Conservation (phyloP, 2,888 invertebrate species). For the Euzophera pinguis region DNA sequence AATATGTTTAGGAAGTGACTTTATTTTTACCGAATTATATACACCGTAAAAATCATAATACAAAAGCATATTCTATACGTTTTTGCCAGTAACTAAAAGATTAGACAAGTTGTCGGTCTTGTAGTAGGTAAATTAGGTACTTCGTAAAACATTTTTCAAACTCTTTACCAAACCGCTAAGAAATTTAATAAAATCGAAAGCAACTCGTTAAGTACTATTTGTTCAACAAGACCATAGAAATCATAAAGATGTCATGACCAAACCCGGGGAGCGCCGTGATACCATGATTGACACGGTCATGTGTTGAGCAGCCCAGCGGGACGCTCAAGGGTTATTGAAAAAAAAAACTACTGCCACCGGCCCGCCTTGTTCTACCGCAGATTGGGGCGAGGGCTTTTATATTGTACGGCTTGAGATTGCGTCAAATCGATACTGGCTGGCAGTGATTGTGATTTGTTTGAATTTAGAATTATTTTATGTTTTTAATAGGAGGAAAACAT, state of each 20-base stretch:
- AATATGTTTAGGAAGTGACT: too few relatives aligned
- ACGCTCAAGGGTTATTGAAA: constrained; percentile 64
- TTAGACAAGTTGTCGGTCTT: too few relatives aligned
- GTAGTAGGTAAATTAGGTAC: too few relatives aligned
- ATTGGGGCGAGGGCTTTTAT: constrained; percentile 15
- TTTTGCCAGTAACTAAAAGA: too few relatives aligned
- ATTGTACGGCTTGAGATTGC: constrained; percentile 2
- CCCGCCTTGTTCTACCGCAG: constrained; percentile 64
- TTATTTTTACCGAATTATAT: too few relatives aligned
- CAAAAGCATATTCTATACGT: too few relatives aligned
- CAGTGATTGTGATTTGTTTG: constrained; percentile 1
- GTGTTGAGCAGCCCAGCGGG: constrained; percentile 66
- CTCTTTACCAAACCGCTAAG: background rate
- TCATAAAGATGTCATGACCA: constrained; percentile 40
- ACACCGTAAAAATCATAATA: too few relatives aligned
- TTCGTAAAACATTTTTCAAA: too few relatives aligned
- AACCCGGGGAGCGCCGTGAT: constrained; percentile 37
- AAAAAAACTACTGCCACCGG: constrained; percentile 46
- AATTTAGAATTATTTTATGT: constrained; percentile 21
- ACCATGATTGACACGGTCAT: constrained; percentile 48
- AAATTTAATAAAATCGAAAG: background rate
- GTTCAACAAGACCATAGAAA: constrained; percentile 20
- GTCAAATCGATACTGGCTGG: constrained; percentile 6
- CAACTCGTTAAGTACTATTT: constrained; percentile 6
- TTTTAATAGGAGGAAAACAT: background rate